Conservation (phyloP, 2,888 invertebrate genomes). For the Eupelmus urozonus region DNA sequence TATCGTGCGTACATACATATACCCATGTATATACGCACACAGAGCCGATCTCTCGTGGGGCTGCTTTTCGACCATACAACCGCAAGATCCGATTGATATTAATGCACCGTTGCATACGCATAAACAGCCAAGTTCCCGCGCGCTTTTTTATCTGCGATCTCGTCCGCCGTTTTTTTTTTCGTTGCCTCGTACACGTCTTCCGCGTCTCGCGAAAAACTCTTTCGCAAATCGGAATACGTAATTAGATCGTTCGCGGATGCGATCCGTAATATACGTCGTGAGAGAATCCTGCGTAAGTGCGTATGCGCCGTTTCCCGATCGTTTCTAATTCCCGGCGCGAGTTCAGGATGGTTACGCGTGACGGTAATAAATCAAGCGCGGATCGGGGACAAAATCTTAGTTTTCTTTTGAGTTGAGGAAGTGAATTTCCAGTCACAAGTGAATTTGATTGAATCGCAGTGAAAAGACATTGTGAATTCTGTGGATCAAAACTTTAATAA, state of each 20-base stretch:
- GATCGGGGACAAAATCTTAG: neutral
- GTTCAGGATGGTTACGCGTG: neutral
- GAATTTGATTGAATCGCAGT: too few relatives aligned
- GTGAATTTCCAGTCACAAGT: too few relatives aligned
- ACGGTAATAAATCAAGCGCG: neutral
- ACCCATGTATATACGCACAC: too few relatives aligned
- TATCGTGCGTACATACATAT: too few relatives aligned
- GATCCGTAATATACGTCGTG: conserved; percentile 12
- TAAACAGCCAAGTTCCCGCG: conserved; percentile 67
- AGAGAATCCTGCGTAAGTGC: conserved; percentile 21
- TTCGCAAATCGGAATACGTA: conserved; percentile 26
- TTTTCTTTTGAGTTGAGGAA: neutral
- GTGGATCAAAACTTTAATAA: too few relatives aligned
- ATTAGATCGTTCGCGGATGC: conserved; percentile 36
- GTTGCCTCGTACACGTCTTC: too few relatives aligned
- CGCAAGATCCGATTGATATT: conserved; percentile 75
- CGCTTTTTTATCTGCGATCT: conserved; percentile 60
- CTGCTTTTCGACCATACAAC: conserved; percentile 66
- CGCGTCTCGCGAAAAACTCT: conserved; percentile 65
- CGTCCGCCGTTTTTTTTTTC: conserved; percentile 48
- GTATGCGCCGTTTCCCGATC: neutral
- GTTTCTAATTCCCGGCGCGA: neutral
- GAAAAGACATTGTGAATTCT: too few relatives aligned
- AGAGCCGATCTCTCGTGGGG: too few relatives aligned
- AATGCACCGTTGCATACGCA: conserved; percentile 75